These are phyloP conservation scores for Mirza zaza DNA, from an alignment of 2,113 vertebrate genomes.

Conservation along the genomic window DNA sequence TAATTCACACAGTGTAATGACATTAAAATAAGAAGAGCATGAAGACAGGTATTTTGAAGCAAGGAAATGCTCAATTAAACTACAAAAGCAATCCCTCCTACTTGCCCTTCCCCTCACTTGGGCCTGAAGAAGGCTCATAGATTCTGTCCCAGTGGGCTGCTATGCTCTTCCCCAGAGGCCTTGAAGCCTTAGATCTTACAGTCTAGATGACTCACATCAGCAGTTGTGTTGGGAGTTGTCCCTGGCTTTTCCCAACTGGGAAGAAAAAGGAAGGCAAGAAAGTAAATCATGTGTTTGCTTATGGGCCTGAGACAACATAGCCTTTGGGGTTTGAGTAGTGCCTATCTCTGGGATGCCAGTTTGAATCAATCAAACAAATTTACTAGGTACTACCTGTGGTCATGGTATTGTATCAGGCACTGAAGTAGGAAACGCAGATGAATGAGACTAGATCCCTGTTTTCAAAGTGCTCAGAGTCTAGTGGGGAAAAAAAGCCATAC, in stretches of 20 bases:
- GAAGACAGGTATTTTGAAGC: constrained; percentile 16
- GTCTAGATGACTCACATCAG: neutral
- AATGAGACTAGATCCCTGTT: constrained; percentile 8
- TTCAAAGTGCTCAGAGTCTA: neutral
- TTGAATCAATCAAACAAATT: constrained; percentile 32
- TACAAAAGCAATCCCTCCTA: neutral
- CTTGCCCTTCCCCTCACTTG: neutral
- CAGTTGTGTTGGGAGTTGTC: neutral
- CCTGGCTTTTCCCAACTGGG: neutral
- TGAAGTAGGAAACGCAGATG: neutral
- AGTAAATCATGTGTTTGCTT: constrained; percentile 10
- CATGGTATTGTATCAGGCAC: neutral
- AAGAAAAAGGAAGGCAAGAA: neutral
- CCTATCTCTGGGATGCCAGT: neutral
- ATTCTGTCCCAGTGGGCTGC: constrained; percentile 28
- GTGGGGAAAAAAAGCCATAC: neutral
- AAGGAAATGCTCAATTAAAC: constrained; percentile 57
- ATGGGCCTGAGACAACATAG: neutral
- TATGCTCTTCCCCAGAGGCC: neutral
- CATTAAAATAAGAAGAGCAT: constrained; percentile 74
- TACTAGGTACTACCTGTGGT: neutral
- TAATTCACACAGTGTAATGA: constrained; percentile 57
- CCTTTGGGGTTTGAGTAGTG: constrained; percentile 7
- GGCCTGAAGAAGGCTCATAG: neutral
- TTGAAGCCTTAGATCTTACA: constrained; percentile 30